Evolutionary conservation across 2,797 vertebrate species (phyloP), one percentile per base, ranked within the genome.

Genomic region (Acipenser transmontanus): DNA sequence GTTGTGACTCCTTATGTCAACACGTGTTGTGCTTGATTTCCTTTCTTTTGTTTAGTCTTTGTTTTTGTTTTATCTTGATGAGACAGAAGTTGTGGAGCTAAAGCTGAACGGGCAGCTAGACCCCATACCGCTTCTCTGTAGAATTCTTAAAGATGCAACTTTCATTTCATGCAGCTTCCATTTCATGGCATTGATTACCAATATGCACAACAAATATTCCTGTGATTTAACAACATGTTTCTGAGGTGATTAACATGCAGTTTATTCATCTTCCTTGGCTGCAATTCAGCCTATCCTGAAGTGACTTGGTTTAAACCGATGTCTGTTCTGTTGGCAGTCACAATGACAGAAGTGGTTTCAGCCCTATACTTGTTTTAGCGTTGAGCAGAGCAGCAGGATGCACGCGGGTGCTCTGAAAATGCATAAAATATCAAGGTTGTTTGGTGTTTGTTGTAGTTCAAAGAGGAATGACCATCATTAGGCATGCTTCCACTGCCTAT

Each of bases 61-160:
- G 70, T 47, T 56, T 52, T 10, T 10, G 34, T 59, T 65, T 60
- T 68, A 56, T 20, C 68, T 71, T 68, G 69, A 66, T 73, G 50
- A 67, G 65, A 51, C 66, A 66, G 66, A 65, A 68, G 62, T 67
- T 70, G 59, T 49, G 69, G 47, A 68, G 13, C 62, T 54, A 62
- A 65, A 67, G 70, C 74, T 64, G 67, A 67, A 69, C 47, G 47
- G 47, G 5, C 62, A 60, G 65, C 10, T 14, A 14, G 12, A 11
- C 51, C 52, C 11, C 54, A 12, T 66, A 51, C 64, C 12, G 51
- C 14, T 48, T 17, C 50, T 8, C 20, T 50, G 2, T 48, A 6
- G 47, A 48, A 14, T 12, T 12, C 8, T 64, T 70, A 71, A 77
- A 79, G 70, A 74, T 74, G 70, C 70, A 68, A 66, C 63, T 68